A percentile compares a stretch with the other conserved stretches of the same genome.
These are phyloP conservation scores for Achroia grisella DNA, from an alignment of 1,140 invertebrate genomes.

Conservation along the genomic window DNA sequence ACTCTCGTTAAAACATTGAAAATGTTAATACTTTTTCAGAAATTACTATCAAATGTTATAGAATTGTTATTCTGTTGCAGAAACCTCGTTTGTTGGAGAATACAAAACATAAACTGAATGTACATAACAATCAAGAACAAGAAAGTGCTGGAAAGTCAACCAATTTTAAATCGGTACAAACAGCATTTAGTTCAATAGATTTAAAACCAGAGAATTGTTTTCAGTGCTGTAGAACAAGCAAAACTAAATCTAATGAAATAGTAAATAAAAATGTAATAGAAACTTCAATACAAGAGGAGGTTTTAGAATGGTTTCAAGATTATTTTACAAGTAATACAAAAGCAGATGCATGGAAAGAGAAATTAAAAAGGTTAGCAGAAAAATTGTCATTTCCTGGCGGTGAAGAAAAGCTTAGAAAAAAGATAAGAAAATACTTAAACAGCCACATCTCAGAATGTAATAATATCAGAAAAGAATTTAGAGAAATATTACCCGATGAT, in stretches of 20 bases:
- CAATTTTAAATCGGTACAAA: not conserved
- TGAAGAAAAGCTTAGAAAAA: not conserved
- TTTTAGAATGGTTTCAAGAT: too few relatives aligned
- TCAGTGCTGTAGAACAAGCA: not conserved
- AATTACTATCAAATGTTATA: not conserved
- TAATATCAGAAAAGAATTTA: not conserved
- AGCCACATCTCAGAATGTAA: not conserved
- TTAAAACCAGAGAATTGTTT: not conserved
- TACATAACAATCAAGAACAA: not conserved
- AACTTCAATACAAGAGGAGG: too few relatives aligned
- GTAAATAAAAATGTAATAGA: too few relatives aligned
- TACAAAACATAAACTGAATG: not conserved
- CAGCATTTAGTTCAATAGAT: not conserved
- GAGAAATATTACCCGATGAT: not conserved
- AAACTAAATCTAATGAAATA: not conserved
- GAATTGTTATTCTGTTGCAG: not conserved
- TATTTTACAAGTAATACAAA: not conserved
- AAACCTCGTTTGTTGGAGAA: too few relatives aligned
- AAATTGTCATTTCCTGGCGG: not conserved
- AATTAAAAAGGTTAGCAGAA: not conserved
- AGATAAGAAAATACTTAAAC: not conserved
- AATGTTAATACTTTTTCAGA: not conserved
- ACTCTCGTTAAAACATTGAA: not conserved
- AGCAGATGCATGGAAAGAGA: not conserved
- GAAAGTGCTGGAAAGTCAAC: not conserved